Percentiles rank a stretch among this genome's conserved stretches.
phyloP scores from a whole-genome alignment of 2,888 invertebrate species.

The Agonopterix heracliana region DNA sequence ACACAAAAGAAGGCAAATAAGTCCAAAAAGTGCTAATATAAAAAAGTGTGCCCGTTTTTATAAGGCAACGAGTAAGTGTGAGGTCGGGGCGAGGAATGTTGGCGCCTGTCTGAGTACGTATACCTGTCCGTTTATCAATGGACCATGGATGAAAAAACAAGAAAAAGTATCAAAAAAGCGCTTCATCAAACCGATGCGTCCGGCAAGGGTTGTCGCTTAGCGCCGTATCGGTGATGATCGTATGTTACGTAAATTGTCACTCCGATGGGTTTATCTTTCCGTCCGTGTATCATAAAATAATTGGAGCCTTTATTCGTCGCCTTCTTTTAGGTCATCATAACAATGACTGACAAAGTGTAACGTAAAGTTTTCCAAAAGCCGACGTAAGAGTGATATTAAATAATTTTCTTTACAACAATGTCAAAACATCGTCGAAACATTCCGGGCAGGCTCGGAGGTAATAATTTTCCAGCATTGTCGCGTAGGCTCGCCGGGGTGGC shows the following conservation, averaged over 20 bases:
- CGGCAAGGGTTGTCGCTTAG: constrained; percentile 65
- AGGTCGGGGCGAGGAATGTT: constrained; percentile 75
- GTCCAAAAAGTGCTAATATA: constrained; percentile 71
- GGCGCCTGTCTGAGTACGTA: constrained; percentile 76
- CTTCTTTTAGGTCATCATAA: too few relatives aligned
- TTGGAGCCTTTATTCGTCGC: background rate
- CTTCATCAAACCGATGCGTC: constrained; percentile 70
- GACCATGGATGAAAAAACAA: constrained; percentile 66
- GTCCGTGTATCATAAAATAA: background rate
- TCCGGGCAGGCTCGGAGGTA: constrained; percentile 16
- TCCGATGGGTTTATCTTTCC: constrained; percentile 7
- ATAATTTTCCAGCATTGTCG: constrained; percentile 62
- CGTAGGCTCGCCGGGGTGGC: constrained; percentile 48
- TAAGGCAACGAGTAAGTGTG: constrained; percentile 71
- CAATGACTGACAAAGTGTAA: too few relatives aligned
- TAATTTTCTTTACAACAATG: too few relatives aligned
- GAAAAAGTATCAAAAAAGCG: constrained; percentile 65
- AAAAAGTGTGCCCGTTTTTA: constrained; percentile 73
- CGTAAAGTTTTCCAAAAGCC: too few relatives aligned
- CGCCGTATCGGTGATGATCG: constrained; percentile 16
- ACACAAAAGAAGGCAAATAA: constrained; percentile 71
- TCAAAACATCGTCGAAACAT: constrained; percentile 20
- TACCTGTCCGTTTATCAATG: constrained; percentile 77
- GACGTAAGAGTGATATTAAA: too few relatives aligned
- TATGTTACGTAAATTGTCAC: constrained; percentile 6